Evolutionary conservation across 2,888 invertebrate genomes (phyloP), one percentile per base, ranked within the genome.

Genomic region (Xanthorhoe designata): DNA sequence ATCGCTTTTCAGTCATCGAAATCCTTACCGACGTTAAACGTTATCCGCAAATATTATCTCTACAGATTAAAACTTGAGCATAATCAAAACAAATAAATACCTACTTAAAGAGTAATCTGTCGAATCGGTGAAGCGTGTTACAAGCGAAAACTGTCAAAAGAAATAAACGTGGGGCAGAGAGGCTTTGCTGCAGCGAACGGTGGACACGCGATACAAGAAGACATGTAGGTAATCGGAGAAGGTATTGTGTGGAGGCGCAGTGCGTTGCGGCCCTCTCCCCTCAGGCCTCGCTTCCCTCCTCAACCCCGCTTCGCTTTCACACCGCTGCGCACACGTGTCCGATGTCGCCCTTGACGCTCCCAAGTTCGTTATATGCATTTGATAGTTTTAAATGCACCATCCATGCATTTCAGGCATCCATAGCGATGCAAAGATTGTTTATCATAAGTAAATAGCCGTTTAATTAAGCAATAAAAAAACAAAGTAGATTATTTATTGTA

Each of bases 281-380:
- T 68, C 65, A 64, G 68, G 66, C 68, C 74, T 53, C 70, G 65
- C 67, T 62, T 65, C 72, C 66, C 69, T 65, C 70, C 70, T 68
- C 75, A 66, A 72, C 74, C 74, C 74, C 74, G 74, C 73, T 71
- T 70, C 79, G 87, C 91, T 92, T 90, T 91, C 92, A 92, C 92
- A 92, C 90, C 89, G 88, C 87, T 85, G 90, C 89, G 88, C 90
- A 88, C 92, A 91, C 91, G 92, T 93, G 91, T 93, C 90, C 82
- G 84, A 77, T 93, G 84, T 91, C 92, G 92, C 91, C 92, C 92
- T 92, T 92, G 92, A 90, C 86, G 88, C 78, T 82, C 77, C 84
- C 87, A 88, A 88, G 85, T 87, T 85, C 86, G 86, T 83, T 79
- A 80, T 80, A 78, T 80, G 81, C 82, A 73, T 63, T 66, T 19